These are phyloP conservation scores for Pogona vitticeps DNA, from an alignment of 2,113 vertebrate species.

Conservation along the genomic window DNA sequence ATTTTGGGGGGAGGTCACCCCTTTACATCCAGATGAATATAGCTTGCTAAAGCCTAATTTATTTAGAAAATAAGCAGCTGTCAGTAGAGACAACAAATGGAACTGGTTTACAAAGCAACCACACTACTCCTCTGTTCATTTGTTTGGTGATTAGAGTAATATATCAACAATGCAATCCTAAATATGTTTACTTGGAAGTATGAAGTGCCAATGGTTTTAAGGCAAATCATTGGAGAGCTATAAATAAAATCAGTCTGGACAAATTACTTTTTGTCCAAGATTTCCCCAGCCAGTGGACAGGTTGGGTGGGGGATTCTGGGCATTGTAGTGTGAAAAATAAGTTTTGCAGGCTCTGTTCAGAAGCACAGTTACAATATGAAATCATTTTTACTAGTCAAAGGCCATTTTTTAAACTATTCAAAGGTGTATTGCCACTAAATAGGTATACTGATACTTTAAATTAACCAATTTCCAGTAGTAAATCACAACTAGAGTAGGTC, in stretches of 20 bases:
- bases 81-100: constrained; percentile 34
- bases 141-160: constrained; percentile 15
- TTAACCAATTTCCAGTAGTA: too few relatives aligned
- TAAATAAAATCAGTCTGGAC: too few relatives aligned
- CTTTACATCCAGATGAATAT: constrained; percentile 62
- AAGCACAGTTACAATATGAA: neutral
- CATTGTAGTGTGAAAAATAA: too few relatives aligned
- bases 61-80: constrained; percentile 57
- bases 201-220: neutral
- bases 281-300: too few relatives aligned
- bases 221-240: neutral
- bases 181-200: constrained; percentile 2
- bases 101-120: constrained; percentile 14
- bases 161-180: neutral
- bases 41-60: constrained; percentile 60
- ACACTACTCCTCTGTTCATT: constrained; percentile 16
- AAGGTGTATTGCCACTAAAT: neutral
- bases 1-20: constrained; percentile 49
- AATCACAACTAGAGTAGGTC: too few relatives aligned
- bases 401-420: neutral
- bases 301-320: too few relatives aligned
- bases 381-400: neutral
- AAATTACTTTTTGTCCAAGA: too few relatives aligned
- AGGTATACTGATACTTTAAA: neutral
- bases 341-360: neutral